Conservation (phyloP, 2,888 invertebrate genomes). For the Halocaridina rubra region DNA sequence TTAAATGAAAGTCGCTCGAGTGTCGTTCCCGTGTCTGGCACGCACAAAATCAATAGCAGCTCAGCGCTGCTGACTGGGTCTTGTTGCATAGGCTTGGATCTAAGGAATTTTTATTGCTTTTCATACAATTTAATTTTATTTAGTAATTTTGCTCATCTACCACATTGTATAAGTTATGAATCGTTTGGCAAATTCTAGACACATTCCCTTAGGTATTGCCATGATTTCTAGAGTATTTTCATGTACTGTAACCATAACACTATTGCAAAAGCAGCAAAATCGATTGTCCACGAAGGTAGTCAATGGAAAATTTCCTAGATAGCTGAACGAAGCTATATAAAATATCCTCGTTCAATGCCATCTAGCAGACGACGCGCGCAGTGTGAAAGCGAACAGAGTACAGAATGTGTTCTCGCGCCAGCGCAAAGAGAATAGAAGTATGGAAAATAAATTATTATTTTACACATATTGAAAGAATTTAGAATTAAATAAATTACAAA, state of each 20-base stretch:
- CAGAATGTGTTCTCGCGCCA: conserved; percentile 45
- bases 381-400: conserved; percentile 52
- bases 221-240: not conserved
- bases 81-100: conserved; percentile 31
- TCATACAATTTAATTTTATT: not conserved
- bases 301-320: not conserved
- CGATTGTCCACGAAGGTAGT: not conserved
- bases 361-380: conserved; percentile 62
- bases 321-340: conserved; percentile 35
- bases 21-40: conserved; percentile 51
- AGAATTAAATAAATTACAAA: not conserved
- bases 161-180: too few species aligned
- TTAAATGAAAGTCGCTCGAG: conserved; percentile 49
- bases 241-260: not conserved
- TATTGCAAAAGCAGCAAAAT: not conserved
- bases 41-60: conserved; percentile 57
- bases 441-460: conserved; percentile 6
- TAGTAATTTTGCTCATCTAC: not conserved
- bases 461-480: not conserved
- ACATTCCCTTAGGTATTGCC: too few species aligned
- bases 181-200: too few species aligned
- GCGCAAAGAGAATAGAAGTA: conserved; percentile 11
- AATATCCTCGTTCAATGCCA: conserved; percentile 14
- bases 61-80: conserved; percentile 35
- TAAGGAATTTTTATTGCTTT: conserved; percentile 3